Base-by-base conservation (phyloP, 2,797 vertebrate genomes). In the Avahi laniger region DNA sequence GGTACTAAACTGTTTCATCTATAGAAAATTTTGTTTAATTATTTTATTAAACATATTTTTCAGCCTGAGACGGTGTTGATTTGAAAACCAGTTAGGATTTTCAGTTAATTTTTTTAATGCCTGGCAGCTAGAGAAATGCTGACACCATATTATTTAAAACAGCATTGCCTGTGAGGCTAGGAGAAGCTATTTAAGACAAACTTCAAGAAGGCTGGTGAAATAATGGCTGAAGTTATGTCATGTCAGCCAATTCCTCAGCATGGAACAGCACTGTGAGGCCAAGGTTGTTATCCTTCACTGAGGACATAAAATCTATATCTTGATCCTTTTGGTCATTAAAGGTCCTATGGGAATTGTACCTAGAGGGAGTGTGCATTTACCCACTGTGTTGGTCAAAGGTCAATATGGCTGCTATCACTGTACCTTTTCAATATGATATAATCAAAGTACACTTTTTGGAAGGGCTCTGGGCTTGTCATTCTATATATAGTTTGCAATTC, bases 91-190 rank as follows among this genome's bases (percentile, higher is more conserved):
- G 89, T 95, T 96, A 88, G 72, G 46, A 79, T 97, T 91, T 95
- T 97, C 81, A 73, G 95, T 79, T 97, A 94, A 79, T 90, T 94
- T 96, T 89, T 96, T 92, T 70, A 96, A 97, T 94, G 96, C 84
- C 84, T 90, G 83, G 94, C 89, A 97, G 96, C 91, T 97, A 96
- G 86, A 93, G 78, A 96, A 93, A 69, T 70, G 97, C 97, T 97
- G 97, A 98, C 72, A 76, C 20, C 2, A 52, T 93, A 79, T 97
- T 97, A 97, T 97, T 97, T 97, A 97, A 97, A 98, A 96, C 96
- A 97, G 93, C 84, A 41, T 85, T 97, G 97, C 96, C 93, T 96
- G 73, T 72, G 94, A 97, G 87, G 50, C 83, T 96, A 78, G 57
- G 87, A 91, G 93, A 95, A 97, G 89, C 97, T 97, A 90, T 97